A percentile compares a stretch with the other conserved stretches of the same genome.
Evolutionary conservation across 2,113 vertebrate species (phyloP).

Genomic region (Urocynchramus pylzowi): DNA sequence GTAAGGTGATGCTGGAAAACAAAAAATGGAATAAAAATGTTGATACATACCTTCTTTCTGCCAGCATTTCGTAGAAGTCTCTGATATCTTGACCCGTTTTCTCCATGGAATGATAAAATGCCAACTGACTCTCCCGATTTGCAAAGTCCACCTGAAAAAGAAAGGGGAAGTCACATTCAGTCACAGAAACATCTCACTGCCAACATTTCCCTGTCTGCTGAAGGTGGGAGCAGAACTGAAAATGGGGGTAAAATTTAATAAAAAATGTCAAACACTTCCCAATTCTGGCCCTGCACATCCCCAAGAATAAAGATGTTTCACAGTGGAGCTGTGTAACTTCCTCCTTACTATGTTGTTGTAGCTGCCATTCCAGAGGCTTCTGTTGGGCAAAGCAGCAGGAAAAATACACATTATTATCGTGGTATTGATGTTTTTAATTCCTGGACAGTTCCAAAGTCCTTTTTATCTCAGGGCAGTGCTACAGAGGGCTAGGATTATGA

Average conservation of each 20-base stretch:
- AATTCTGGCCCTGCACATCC: not conserved
- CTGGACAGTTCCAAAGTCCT: not conserved
- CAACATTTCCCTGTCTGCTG: not conserved
- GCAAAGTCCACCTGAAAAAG: constrained; percentile 92
- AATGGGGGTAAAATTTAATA: not conserved
- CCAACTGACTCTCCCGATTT: constrained; percentile 96
- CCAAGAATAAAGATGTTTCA: not conserved
- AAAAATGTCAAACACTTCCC: not conserved
- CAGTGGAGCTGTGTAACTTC: not conserved
- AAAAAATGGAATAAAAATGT: not conserved
- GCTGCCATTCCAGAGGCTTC: not conserved
- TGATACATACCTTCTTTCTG: constrained; percentile 86
- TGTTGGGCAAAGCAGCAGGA: not conserved
- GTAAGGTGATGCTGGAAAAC: not conserved
- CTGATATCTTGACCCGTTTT: constrained; percentile 96
- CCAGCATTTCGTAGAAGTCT: constrained; percentile 94
- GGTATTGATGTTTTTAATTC: not conserved
- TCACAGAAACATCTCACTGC: not conserved
- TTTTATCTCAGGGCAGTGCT: not conserved
- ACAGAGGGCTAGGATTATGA: not conserved
- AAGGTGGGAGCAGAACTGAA: not conserved
- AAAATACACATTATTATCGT: not conserved
- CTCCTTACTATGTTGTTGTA: not conserved
- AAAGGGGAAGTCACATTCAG: not conserved
- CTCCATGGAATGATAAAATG: constrained; percentile 98